Evolutionary conservation across 2,888 invertebrate species (phyloP).

Genomic region (Drosophila niveifrons): DNA sequence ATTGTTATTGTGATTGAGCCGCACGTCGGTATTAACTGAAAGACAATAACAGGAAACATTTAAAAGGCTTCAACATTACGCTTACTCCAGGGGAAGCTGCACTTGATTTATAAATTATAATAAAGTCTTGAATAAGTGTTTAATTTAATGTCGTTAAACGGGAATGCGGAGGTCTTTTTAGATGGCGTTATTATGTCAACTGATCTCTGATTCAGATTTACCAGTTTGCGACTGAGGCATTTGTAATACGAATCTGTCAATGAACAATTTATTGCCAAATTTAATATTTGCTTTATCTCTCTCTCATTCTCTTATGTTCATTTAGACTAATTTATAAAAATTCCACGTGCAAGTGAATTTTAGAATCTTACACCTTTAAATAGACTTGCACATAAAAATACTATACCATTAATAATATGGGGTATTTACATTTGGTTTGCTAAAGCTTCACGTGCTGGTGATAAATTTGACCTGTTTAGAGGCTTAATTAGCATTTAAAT

Average conservation of each 20-base stretch:
- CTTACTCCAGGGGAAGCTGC: slow-evolving; percentile 15
- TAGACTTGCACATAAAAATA: slow-evolving; percentile 4
- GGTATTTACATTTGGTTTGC: slow-evolving; percentile 25
- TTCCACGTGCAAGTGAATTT: slow-evolving; percentile 8
- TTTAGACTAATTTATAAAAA: slow-evolving; percentile 5
- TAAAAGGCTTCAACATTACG: slow-evolving; percentile 33
- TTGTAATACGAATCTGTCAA: neutral
- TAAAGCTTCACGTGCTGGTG: slow-evolving; percentile 1
- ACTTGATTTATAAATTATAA: slow-evolving; percentile 19
- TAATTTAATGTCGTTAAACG: slow-evolving; percentile 11
- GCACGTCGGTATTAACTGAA: slow-evolving; percentile 45
- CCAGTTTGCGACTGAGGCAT: neutral
- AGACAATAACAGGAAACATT: slow-evolving; percentile 40
- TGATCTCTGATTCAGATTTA: slow-evolving; percentile 28
- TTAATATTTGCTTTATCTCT: neutral
- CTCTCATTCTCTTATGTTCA: neutral
- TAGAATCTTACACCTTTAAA: neutral
- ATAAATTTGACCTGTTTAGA: slow-evolving; percentile 12
- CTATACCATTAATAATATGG: neutral
- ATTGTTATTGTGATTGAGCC: slow-evolving; percentile 37
- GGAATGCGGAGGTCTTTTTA: slow-evolving; percentile 37
- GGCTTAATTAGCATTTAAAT: slow-evolving; percentile 14
- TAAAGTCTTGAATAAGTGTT: slow-evolving; percentile 18
- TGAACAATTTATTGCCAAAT: neutral
- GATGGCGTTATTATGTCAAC: slow-evolving; percentile 23